Evolutionary conservation across 2,797 vertebrate species (phyloP), one percentile per base, ranked within the genome.

Genomic region (Sardinella longiceps): DNA sequence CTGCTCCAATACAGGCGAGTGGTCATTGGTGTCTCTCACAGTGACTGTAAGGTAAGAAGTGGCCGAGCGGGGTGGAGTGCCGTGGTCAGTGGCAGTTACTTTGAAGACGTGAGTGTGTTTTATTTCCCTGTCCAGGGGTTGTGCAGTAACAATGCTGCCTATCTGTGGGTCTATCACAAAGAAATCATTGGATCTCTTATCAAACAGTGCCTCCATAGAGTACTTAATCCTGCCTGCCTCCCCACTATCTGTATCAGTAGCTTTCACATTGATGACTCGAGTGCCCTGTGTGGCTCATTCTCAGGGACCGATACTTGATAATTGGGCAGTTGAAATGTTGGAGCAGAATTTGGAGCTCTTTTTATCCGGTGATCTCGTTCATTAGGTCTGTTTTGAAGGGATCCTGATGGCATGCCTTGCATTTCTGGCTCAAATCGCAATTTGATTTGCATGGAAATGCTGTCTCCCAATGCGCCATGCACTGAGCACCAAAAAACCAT

Each of bases 21-120:
- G 98, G 91, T 99, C 98, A 0, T 99, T 99, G 56, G 97, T 97
- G 94, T 99, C 98, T 1, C 97, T 97, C 77, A 99, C 97, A 0
- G 97, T 98, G 88, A 99, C 96, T 0, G 97, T 99, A 84, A 99
- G 94, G 87, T 95, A 97, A 70, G 97, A 95, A 4, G 93, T 96
- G 0, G 95, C 96, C 1, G 94, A 94, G 85, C 96, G 96, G 80
- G 91, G 93, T 0, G 97, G 98, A 0, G 89, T 90, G 30, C 98
- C 97, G 0, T 96, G 95, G 86, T 99, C 98, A 0, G 91, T 93
- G 0, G 95, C 98, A 0, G 94, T 98, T 46, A 99, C 97, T 92
- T 97, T 97, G 66, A 99, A 97, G 18, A 99, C 93, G 0, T 99
- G 98, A 0, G 97, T 98, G 93, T 99, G 97, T 93, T 98, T 97